These are phyloP conservation scores for Pharmacophagus antenor DNA, from an alignment of 2,888 invertebrate genomes.

Conservation along the genomic window DNA sequence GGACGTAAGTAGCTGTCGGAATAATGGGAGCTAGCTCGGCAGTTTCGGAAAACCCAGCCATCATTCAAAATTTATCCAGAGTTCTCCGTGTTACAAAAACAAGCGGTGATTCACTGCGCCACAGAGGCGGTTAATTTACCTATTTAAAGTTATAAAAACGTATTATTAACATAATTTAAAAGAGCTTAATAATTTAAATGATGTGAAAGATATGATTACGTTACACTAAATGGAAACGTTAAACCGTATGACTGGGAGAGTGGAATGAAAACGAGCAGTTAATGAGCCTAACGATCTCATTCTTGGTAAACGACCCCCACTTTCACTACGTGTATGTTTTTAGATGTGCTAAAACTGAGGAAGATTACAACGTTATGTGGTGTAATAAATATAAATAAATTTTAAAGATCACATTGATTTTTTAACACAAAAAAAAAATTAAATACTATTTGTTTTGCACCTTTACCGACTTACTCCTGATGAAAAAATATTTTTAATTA, in stretches of 20 bases:
- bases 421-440: background rate
- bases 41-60: no score
- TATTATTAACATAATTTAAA: background rate
- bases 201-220: background rate
- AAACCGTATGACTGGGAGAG: slow-evolving; percentile 2
- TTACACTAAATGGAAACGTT: background rate
- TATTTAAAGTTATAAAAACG: background rate
- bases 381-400: background rate
- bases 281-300: slow-evolving; percentile 15
- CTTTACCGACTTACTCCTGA: no score
- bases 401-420: no score
- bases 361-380: slow-evolving; percentile 1
- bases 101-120: no score
- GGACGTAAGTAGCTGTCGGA: no score
- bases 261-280: slow-evolving; percentile 25
- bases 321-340: background rate
- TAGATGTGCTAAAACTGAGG: slow-evolving; percentile 2
- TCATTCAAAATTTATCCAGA: no score
- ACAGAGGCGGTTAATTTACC: background rate
- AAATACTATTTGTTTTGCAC: background rate
- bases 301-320: slow-evolving; percentile 3
- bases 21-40: no score
- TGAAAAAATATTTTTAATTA: no score
- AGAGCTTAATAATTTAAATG: background rate
- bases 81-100: no score